Evolutionary conservation across 2,113 vertebrate species (phyloP).

Genomic region (Dermatemys mawii): DNA sequence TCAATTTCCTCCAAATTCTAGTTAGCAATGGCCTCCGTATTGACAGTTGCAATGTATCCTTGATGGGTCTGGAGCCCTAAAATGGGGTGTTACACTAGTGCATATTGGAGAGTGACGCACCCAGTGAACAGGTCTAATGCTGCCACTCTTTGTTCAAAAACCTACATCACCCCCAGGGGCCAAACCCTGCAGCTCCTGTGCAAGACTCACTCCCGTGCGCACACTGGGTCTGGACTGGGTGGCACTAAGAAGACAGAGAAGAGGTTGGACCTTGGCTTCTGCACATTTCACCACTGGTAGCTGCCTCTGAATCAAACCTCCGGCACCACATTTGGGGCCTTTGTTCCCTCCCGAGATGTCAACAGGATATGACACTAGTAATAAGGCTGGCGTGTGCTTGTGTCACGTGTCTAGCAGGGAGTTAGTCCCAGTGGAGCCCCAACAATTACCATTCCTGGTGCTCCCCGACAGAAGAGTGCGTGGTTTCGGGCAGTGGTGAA

Average conservation of each 20-base stretch:
- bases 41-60: background rate
- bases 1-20: slow-evolving; percentile 8
- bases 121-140: no score
- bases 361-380: background rate
- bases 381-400: background rate
- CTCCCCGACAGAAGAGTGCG: background rate
- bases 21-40: background rate
- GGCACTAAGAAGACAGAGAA: background rate
- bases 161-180: fast-evolving
- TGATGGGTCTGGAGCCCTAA: background rate
- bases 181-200: background rate
- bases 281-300: background rate
- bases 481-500: background rate
- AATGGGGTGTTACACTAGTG: background rate
- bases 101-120: background rate
- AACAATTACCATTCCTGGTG: background rate
- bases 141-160: background rate
- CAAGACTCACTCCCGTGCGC: fast-evolving
- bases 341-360: background rate
- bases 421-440: background rate
- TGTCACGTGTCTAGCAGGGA: background rate
- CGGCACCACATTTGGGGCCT: background rate
- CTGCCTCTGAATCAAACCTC: background rate
- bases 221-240: no score
- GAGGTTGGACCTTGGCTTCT: background rate